These are phyloP conservation scores for Cylindroiulus punctatus DNA, from an alignment of 2,888 invertebrate species.

Conservation along the genomic window DNA sequence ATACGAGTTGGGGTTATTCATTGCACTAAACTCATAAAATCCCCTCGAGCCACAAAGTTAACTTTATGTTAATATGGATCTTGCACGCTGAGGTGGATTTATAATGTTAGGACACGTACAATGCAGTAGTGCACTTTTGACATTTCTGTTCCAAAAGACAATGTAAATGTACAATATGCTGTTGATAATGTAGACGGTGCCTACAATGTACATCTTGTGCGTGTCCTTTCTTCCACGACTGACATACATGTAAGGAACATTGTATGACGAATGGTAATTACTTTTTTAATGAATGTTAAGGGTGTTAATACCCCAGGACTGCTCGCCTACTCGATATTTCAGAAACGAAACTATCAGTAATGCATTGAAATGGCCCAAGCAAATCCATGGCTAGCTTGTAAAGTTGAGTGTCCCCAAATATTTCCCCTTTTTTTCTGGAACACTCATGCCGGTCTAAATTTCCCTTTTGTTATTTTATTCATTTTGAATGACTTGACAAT, in stretches of 20 bases:
- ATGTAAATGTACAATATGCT: constrained; percentile 21
- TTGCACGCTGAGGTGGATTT: background rate
- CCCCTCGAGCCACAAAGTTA: background rate
- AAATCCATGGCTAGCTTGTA: background rate
- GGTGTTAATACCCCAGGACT: constrained; percentile 26
- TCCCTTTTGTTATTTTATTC: constrained; percentile 43
- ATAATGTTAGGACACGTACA: background rate
- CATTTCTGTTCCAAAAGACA: background rate
- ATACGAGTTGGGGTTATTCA: background rate
- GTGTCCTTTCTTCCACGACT: background rate
- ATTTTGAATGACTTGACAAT: constrained; percentile 30
- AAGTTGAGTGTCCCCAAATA: constrained; percentile 43
- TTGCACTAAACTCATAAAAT: background rate
- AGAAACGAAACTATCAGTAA: constrained; percentile 6
- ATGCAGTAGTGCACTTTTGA: constrained; percentile 20
- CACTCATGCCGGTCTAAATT: constrained; percentile 39
- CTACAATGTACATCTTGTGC: constrained; percentile 5
- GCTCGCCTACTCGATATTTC: constrained; percentile 8
- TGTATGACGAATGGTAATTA: constrained; percentile 43
- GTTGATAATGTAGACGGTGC: background rate
- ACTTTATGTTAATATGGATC: background rate
- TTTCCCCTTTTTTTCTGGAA: background rate
- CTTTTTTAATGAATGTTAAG: constrained; percentile 39
- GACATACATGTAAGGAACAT: constrained; percentile 15
- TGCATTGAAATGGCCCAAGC: constrained; percentile 14